A percentile compares a stretch with the other conserved stretches of the same genome.
Evolutionary conservation across 2,797 vertebrate genomes (phyloP).

Genomic region (Urocyon cinereoargenteus): DNA sequence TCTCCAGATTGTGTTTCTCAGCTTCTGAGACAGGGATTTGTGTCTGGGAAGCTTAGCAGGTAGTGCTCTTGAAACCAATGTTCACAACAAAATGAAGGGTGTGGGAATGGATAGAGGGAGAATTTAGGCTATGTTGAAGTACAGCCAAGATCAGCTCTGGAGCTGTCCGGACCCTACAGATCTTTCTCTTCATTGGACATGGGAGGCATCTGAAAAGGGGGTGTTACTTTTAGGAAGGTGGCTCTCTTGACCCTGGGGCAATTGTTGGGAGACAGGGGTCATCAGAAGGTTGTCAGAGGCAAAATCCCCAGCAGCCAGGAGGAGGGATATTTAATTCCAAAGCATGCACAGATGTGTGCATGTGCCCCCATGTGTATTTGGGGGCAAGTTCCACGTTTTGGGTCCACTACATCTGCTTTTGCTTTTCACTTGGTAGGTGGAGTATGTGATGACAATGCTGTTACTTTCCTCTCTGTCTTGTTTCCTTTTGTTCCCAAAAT

Average conservation of each 20-base stretch:
- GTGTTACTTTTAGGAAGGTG: neutral
- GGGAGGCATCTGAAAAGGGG: neutral
- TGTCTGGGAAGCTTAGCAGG: neutral
- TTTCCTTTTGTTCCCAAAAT: conserved; percentile 23
- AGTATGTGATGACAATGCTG: neutral
- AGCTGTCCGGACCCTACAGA: neutral
- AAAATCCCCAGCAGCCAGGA: neutral
- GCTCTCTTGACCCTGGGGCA: neutral
- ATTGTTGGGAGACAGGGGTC: neutral
- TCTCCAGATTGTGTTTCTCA: neutral
- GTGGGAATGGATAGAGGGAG: neutral
- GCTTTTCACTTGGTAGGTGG: neutral
- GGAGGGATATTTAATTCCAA: neutral
- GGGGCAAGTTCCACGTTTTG: accelerated
- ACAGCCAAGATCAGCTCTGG: too few relatives aligned
- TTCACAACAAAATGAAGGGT: neutral
- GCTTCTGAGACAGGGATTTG: neutral
- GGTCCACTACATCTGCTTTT: accelerated
- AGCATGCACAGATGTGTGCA: too few relatives aligned
- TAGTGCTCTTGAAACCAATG: neutral
- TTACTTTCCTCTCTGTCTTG: neutral
- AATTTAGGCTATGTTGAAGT: neutral
- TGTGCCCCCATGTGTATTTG: accelerated
- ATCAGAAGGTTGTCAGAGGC: neutral
- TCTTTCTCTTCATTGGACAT: neutral